phyloP scores from a whole-genome alignment of 2,113 vertebrate genomes.

The Rhabdomys dilectus region DNA sequence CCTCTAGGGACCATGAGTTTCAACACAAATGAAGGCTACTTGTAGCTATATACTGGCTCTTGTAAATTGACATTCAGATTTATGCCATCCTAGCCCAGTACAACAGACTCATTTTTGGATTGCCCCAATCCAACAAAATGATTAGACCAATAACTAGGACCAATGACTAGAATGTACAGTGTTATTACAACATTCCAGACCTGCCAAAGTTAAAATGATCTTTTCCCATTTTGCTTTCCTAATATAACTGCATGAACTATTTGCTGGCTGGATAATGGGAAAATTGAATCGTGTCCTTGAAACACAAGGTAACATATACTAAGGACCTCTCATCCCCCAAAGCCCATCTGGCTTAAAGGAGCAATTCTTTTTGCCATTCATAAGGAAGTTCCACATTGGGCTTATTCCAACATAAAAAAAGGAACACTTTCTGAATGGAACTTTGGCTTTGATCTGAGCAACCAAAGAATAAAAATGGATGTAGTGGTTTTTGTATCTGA shows the following conservation, averaged over 20 bases:
- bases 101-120: constrained; percentile 53
- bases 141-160: not conserved
- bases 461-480: constrained; percentile 5
- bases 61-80: constrained; percentile 49
- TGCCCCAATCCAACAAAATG: not conserved
- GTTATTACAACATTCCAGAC: constrained; percentile 48
- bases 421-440: constrained; percentile 36
- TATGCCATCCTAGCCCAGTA: constrained; percentile 22
- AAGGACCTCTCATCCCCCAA: not conserved
- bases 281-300: constrained; percentile 38
- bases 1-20: constrained; percentile 7
- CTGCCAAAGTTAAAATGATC: constrained; percentile 7
- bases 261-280: not conserved
- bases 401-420: not conserved
- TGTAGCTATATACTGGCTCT: constrained; percentile 10
- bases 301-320: constrained; percentile 25
- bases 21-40: constrained; percentile 46
- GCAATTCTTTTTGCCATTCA: constrained; percentile 20
- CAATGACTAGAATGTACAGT: not conserved
- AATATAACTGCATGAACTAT: constrained; percentile 15
- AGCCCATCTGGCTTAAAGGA: not conserved
- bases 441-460: constrained; percentile 10
- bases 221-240: not conserved
- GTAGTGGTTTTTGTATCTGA: constrained; percentile 2
- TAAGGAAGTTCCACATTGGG: constrained; percentile 36